Evolutionary conservation across 1,140 invertebrate species (phyloP).

Genomic region (Nomia melanderi): DNA sequence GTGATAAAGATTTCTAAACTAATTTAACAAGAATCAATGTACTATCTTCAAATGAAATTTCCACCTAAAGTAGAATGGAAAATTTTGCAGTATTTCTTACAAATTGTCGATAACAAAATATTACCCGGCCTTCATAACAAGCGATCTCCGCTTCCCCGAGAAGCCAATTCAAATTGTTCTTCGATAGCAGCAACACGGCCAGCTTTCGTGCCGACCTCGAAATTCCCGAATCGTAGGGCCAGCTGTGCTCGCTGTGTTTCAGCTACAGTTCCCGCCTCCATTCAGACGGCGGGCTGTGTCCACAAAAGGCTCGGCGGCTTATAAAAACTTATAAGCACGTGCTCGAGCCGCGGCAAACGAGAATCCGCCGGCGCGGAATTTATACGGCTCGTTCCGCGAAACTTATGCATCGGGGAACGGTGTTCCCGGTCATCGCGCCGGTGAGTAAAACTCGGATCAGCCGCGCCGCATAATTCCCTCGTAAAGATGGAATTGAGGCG

Average conservation of each 20-base stretch:
- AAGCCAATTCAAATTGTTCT: too few relatives aligned
- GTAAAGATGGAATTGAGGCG: conserved; percentile 47
- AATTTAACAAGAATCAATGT: too few relatives aligned
- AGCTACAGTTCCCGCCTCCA: not conserved
- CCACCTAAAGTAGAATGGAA: too few relatives aligned
- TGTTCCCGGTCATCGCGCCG: conserved; percentile 33
- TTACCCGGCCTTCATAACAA: too few relatives aligned
- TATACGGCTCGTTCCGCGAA: conserved; percentile 44
- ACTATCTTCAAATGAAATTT: too few relatives aligned
- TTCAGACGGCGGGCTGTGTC: not conserved
- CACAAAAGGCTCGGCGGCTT: not conserved
- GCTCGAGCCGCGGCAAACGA: not conserved
- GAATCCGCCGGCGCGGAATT: conserved; percentile 31
- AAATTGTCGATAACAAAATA: too few relatives aligned
- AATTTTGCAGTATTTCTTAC: too few relatives aligned
- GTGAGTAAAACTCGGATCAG: conserved; percentile 41
- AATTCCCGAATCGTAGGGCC: not conserved
- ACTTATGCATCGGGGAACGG: conserved; percentile 51
- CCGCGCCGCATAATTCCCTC: conserved; percentile 54
- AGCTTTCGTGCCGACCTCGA: too few relatives aligned
- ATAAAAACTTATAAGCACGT: conserved; percentile 33
- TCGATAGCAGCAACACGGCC: too few relatives aligned
- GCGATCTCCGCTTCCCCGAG: too few relatives aligned
- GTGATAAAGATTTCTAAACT: too few relatives aligned
- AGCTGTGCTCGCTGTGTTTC: not conserved